Evolutionary conservation across 1,140 invertebrate genomes (phyloP).

Genomic region (Batillaria attramentaria): DNA sequence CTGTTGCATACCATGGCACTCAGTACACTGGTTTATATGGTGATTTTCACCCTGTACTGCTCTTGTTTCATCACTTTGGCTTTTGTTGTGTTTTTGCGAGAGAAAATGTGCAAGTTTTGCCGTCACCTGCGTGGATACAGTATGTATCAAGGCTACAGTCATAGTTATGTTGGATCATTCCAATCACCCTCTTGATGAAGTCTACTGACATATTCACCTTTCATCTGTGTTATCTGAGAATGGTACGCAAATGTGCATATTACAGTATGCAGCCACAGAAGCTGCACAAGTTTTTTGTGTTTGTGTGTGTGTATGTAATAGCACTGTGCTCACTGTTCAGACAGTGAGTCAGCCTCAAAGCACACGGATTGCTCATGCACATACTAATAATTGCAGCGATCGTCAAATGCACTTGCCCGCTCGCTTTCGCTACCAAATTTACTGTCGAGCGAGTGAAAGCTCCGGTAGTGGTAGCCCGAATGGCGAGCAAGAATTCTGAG

Average conservation of each 20-base stretch:
- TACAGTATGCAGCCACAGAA: not conserved
- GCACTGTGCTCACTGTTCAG: too few species aligned
- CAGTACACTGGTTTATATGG: slow-evolving; percentile 3
- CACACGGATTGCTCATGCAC: too few species aligned
- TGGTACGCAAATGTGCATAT: not conserved
- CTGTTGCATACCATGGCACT: too few species aligned
- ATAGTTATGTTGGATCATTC: not conserved
- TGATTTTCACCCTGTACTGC: slow-evolving; percentile 4
- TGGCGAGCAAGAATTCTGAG: too few species aligned
- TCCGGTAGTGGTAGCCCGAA: too few species aligned
- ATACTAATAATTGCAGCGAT: too few species aligned
- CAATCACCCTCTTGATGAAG: not conserved
- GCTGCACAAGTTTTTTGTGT: too few species aligned
- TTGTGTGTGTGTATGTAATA: too few species aligned
- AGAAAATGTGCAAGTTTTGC: slow-evolving; percentile 12
- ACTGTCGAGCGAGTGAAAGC: too few species aligned
- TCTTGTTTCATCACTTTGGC: not conserved
- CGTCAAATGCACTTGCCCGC: too few species aligned
- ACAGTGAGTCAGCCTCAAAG: too few species aligned
- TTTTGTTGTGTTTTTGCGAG: slow-evolving; percentile 3
- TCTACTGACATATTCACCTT: not conserved
- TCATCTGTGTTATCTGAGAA: not conserved
- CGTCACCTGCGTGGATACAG: not conserved
- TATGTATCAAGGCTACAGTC: slow-evolving; percentile 13
- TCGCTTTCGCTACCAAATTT: too few species aligned